Evolutionary conservation across 2,888 invertebrate species (phyloP).

Genomic region (Ashinkailepas kermadecensis): DNA sequence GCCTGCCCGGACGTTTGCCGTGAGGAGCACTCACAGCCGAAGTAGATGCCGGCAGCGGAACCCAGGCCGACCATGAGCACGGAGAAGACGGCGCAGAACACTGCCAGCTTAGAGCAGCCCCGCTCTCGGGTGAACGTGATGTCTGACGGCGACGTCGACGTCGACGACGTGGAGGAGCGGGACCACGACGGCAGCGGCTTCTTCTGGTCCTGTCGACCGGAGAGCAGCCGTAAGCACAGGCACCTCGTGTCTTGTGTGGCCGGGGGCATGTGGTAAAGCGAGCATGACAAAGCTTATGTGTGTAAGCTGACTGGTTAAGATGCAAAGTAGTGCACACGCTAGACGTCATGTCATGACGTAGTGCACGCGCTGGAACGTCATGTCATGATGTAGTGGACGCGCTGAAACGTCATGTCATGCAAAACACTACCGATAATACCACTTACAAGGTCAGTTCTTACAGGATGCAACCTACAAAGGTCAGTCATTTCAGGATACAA

Average conservation of each 20-base stretch:
- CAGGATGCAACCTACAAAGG: no score
- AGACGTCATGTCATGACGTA: not conserved
- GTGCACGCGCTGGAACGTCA: not conserved
- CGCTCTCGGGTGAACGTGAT: slow-evolving; percentile 28
- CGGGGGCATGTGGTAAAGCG: no score
- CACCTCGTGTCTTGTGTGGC: no score
- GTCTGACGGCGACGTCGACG: slow-evolving; percentile 4
- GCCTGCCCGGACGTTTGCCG: no score
- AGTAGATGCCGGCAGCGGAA: slow-evolving; percentile 57
- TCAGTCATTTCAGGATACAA: no score
- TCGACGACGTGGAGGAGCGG: slow-evolving; percentile 3
- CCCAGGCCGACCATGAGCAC: slow-evolving; percentile 70
- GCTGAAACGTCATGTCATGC: no score
- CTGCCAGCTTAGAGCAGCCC: slow-evolving; percentile 71
- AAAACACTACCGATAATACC: no score
- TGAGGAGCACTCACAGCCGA: slow-evolving; percentile 53
- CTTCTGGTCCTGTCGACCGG: not conserved
- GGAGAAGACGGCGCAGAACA: slow-evolving; percentile 76
- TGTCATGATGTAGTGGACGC: no score
- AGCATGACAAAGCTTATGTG: not conserved
- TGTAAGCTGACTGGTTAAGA: not conserved
- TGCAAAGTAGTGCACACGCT: not conserved
- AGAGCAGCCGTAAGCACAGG: no score
- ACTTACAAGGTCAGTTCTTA: no score
- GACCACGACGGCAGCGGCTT: slow-evolving; percentile 20